A percentile compares a stretch with the other conserved stretches of the same genome.
Conservation (phyloP, 2,113 vertebrate genomes). For the Prionailurus viverrinus region DNA sequence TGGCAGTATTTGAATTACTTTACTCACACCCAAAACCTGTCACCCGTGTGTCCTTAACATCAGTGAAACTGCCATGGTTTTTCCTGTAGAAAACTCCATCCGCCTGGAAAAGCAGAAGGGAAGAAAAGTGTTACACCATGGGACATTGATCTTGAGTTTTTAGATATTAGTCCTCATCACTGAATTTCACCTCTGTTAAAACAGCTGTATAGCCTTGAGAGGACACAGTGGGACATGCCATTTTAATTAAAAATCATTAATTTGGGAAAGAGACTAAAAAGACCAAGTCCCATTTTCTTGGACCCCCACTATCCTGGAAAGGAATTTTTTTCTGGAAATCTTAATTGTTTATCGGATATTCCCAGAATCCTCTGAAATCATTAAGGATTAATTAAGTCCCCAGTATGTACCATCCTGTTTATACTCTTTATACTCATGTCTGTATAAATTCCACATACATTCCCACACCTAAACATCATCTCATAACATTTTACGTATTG, state of each 20-base stretch:
- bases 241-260: neutral
- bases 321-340: neutral
- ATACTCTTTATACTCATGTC: neutral
- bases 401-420: neutral
- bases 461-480: neutral
- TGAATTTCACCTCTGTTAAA: neutral
- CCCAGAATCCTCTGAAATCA: neutral
- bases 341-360: neutral
- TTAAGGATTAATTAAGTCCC: neutral
- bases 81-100: neutral
- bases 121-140: neutral
- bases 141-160: neutral
- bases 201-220: neutral
- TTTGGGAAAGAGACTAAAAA: neutral
- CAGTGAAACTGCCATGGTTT: no score
- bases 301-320: neutral
- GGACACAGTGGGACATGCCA: neutral
- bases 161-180: neutral
- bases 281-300: neutral
- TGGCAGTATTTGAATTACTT: neutral
- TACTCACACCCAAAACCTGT: neutral
- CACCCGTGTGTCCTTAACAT: neutral
- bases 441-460: neutral
- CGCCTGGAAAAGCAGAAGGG: neutral
- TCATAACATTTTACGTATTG: neutral